Base-by-base conservation (phyloP, 1,140 invertebrate genomes). In the Lerema accius region DNA sequence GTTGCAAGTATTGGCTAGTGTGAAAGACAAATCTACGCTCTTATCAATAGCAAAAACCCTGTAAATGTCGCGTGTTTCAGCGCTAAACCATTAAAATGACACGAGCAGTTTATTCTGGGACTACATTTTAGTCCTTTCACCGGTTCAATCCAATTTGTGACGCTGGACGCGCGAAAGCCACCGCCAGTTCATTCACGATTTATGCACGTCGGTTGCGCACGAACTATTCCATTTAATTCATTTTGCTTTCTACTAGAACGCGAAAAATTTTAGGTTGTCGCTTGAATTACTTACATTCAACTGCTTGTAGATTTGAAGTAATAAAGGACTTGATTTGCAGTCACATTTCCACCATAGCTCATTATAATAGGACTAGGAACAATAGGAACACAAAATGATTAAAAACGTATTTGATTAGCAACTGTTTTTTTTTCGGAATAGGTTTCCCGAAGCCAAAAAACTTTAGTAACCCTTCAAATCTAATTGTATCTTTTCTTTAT, bases 151-250 rank as follows among this genome's bases (percentile, higher is more conserved):
- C 69, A 76, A 76, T 74, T 72, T 73, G 56, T 67, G 67, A 64
- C 58, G 59, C 49, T 42, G 66, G 66, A 63, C 58, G 62, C 59
- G 67, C 59, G 69, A 61, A 63, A 48, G 46, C 55, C 68, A 46
- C 60, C 55, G 51, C 55, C 58, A 48, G 46, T 58, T 67, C 63
- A 65, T 72, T 69, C 67, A 51, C 69, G 64, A 71, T 74, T 74
- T 73, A 71, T 63, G 69, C 62, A 66, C 49, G 63, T 67, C 28
- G 14, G 35, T 65, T 56, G 66, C 67, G 63, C 43, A 65, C 56
- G 58, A 56, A 35, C 66, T 69, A 70, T 79, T 76, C 72, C 71
- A 79, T 76, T 79, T 64, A 64, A 77, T 63, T 46, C 65, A 45
- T 67, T 66, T 68, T 46, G 66, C 58, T 45, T 63, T 46, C 65